These are phyloP conservation scores for Zootoca vivipara DNA, from an alignment of 2,113 vertebrate species.

Conservation along the genomic window DNA sequence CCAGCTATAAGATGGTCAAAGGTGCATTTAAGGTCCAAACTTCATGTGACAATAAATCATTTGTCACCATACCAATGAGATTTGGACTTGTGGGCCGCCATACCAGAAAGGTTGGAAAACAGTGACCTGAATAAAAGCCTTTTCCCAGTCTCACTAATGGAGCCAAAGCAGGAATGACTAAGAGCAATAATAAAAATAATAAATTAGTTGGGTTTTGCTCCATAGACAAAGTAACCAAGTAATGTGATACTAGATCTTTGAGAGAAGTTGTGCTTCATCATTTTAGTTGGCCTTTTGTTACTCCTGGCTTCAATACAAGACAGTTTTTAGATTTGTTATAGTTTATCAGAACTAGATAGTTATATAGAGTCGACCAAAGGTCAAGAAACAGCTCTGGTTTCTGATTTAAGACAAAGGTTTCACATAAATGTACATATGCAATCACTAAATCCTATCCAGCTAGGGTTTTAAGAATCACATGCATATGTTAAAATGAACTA, in stretches of 20 bases:
- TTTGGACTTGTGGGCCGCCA: no score
- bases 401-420: constrained; percentile 2
- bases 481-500: background rate
- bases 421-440: background rate
- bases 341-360: constrained; percentile 58
- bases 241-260: constrained; percentile 43
- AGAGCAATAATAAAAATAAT: constrained; percentile 28
- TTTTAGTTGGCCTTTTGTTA: constrained; percentile 45
- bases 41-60: no score
- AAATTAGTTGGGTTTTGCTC: background rate
- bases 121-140: constrained; percentile 6
- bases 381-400: constrained; percentile 37
- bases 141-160: background rate
- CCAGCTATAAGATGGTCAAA: no score
- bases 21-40: no score
- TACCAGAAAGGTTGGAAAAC: no score
- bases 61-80: no score
- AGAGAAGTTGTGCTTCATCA: constrained; percentile 44
- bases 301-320: constrained; percentile 64
- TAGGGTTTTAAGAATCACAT: background rate
- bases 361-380: constrained; percentile 47
- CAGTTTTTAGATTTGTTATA: constrained; percentile 46
- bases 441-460: background rate
- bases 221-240: constrained; percentile 45
- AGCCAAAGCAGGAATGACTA: constrained; percentile 14